Evolutionary conservation across 2,888 invertebrate genomes (phyloP).

Genomic region (Caenorhabditis zanzibari): DNA sequence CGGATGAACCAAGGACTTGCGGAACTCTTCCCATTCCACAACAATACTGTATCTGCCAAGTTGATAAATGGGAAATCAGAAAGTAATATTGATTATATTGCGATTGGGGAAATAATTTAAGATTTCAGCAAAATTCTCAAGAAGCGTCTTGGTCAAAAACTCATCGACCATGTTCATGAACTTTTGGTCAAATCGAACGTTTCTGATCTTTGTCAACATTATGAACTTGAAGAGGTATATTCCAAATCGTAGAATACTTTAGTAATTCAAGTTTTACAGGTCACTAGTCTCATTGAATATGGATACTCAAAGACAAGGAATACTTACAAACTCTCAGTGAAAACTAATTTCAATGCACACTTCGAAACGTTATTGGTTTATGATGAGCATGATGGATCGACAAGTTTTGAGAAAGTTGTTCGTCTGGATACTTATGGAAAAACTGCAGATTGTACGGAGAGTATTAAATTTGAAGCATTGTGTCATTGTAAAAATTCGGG

Average conservation of each 20-base stretch:
- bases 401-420: not conserved
- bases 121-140: constrained; percentile 9
- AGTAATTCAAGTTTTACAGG: constrained; percentile 4
- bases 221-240: not conserved
- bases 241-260: no score
- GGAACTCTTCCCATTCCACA: constrained; percentile 13
- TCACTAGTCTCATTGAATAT: constrained; percentile 15
- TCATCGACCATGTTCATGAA: not conserved
- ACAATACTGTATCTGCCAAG: constrained; percentile 33
- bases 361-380: constrained; percentile 6
- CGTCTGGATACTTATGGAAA: constrained; percentile 13
- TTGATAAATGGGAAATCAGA: not conserved
- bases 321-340: constrained; percentile 14
- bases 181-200: not conserved
- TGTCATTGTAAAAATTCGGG: constrained; percentile 1
- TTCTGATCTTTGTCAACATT: not conserved
- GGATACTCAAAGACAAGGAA: not conserved
- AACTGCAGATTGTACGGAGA: not conserved
- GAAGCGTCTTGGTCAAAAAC: not conserved
- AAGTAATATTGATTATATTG: no score
- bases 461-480: not conserved
- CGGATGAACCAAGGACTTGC: constrained; percentile 1
- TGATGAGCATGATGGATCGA: not conserved
- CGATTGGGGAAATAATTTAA: no score
- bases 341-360: constrained; percentile 2